Conservation (phyloP, 2,888 invertebrate species). For the Chalcis sispes region DNA sequence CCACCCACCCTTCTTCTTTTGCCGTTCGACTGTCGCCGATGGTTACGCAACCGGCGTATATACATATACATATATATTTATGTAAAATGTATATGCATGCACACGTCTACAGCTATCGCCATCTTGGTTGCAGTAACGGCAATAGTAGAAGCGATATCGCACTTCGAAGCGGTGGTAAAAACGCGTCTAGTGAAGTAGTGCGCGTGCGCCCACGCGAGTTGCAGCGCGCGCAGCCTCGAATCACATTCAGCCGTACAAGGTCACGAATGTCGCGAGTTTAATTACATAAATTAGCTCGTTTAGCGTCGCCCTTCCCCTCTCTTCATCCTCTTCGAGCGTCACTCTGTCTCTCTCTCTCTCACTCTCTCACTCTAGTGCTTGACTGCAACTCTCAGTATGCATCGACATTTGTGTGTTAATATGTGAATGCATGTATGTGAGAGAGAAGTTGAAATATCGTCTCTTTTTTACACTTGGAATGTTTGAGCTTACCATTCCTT, state of each 20-base stretch:
- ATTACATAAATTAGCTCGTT: conserved; percentile 72
- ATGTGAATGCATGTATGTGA: too few relatives aligned
- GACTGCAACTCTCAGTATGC: not conserved
- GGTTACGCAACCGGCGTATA: conserved; percentile 36
- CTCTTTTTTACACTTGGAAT: too few relatives aligned
- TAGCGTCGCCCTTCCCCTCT: conserved; percentile 34
- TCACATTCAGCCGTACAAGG: conserved; percentile 69
- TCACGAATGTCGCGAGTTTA: conserved; percentile 71
- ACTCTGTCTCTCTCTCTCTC: too few relatives aligned
- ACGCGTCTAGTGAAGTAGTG: conserved; percentile 15
- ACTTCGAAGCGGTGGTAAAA: too few relatives aligned
- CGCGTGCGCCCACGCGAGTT: conserved; percentile 60
- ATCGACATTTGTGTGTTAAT: not conserved
- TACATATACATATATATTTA: too few relatives aligned
- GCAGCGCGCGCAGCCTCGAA: conserved; percentile 54
- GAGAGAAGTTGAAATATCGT: too few relatives aligned
- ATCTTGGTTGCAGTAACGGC: conserved; percentile 35
- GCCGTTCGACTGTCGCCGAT: not conserved
- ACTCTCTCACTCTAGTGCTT: not conserved
- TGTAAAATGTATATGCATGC: not conserved
- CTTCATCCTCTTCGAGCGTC: not conserved
- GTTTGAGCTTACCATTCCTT: too few relatives aligned
- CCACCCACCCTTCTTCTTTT: not conserved
- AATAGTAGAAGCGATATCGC: too few relatives aligned
- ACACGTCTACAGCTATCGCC: conserved; percentile 3